Conservation (phyloP, 2,113 vertebrate species). For the Eclectus roratus region DNA sequence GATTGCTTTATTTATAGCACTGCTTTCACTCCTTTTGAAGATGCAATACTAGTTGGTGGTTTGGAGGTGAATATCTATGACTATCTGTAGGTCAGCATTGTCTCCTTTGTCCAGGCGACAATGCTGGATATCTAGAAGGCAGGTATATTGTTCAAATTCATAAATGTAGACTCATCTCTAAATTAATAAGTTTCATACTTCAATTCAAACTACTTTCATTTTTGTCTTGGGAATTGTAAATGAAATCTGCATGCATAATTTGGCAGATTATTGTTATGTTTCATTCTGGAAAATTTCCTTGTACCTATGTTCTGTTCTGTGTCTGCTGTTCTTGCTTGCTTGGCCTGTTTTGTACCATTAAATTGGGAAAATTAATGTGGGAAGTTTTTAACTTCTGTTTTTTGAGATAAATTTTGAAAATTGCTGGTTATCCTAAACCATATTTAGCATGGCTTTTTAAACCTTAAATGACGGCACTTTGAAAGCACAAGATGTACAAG, state of each 20-base stretch:
- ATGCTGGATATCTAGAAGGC: neutral
- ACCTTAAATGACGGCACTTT: neutral
- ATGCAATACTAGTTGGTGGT: neutral
- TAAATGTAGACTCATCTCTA: neutral
- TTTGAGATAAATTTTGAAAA: neutral
- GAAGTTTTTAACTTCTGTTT: neutral
- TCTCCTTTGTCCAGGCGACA: neutral
- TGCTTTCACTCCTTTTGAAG: neutral
- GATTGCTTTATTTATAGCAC: neutral
- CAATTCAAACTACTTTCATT: neutral
- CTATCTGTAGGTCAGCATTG: neutral
- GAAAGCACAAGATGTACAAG: neutral
- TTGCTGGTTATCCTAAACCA: neutral
- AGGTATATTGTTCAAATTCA: neutral
- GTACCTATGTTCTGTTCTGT: neutral
- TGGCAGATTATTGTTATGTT: neutral
- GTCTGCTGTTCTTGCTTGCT: neutral
- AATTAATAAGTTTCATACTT: neutral
- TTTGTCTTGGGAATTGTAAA: neutral
- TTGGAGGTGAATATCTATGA: neutral
- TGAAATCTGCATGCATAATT: neutral
- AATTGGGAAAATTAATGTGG: neutral
- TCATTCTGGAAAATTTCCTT: neutral
- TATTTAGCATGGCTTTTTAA: neutral
- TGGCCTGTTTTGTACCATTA: neutral